Conservation (phyloP, 2,888 invertebrate genomes). For the Aspidiotus destructor region DNA sequence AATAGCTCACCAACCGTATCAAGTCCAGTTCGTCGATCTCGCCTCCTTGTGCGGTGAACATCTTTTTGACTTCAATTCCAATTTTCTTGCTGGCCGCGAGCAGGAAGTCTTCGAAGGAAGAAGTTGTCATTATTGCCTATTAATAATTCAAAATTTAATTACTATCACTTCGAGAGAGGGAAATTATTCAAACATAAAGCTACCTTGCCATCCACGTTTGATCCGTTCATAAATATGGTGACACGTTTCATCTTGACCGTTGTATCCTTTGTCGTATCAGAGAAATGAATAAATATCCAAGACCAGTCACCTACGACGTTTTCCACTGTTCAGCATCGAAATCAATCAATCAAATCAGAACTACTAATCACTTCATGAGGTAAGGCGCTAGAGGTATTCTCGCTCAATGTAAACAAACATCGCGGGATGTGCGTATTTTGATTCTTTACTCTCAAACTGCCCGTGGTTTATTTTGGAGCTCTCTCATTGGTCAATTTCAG, state of each 20-base stretch:
- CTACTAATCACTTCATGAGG: no score
- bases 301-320: no score
- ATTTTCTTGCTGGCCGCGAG: conserved; percentile 46
- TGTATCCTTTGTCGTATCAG: no score
- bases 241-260: conserved; percentile 46
- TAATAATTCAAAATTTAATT: background rate
- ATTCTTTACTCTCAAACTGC: no score
- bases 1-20: conserved; percentile 44
- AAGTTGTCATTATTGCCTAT: background rate
- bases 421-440: no score
- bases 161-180: background rate
- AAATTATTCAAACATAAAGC: conserved; percentile 3
- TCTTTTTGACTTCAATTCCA: conserved; percentile 45
- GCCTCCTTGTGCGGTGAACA: conserved; percentile 59
- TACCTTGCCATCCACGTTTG: conserved; percentile 49
- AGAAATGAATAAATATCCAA: no score
- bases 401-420: no score
- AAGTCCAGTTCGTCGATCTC: conserved; percentile 59
- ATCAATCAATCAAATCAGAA: no score
- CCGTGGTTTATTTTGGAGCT: no score
- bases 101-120: background rate
- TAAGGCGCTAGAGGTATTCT: no score
- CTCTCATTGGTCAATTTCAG: no score
- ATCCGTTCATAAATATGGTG: conserved; percentile 47
- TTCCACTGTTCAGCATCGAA: no score